Evolutionary conservation across 2,113 vertebrate genomes (phyloP).

Genomic region (Amazona vittata): DNA sequence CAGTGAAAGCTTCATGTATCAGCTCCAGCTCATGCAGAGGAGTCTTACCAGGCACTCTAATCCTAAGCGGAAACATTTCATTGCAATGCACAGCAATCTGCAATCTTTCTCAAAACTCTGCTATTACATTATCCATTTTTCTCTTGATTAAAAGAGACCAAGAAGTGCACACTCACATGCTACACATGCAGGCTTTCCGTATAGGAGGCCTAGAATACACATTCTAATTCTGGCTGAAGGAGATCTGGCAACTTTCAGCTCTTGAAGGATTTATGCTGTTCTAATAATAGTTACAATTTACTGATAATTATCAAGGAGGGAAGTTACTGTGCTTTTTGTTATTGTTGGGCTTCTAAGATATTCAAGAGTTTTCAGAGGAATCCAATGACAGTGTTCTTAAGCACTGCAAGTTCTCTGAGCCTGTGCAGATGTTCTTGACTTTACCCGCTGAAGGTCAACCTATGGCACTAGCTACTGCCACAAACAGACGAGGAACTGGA

Average conservation of each 20-base stretch:
- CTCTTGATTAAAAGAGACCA: conserved; percentile 39
- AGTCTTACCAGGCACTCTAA: conserved; percentile 15
- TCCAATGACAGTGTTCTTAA: not conserved
- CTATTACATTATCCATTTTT: conserved; percentile 44
- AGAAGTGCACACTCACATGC: not conserved
- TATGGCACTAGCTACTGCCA: not conserved
- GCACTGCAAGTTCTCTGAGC: not conserved
- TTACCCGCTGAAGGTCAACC: not conserved
- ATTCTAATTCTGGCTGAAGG: conserved; percentile 3
- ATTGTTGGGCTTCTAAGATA: not conserved
- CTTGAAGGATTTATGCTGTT: conserved; percentile 13
- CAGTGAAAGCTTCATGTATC: not conserved
- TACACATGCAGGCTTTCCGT: conserved; percentile 5
- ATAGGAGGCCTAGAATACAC: conserved; percentile 27
- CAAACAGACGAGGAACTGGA: not conserved
- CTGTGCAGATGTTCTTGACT: not conserved
- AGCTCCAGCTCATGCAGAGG: conserved; percentile 11
- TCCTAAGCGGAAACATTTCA: conserved; percentile 53
- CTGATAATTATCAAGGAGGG: conserved; percentile 31
- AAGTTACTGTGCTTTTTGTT: not conserved
- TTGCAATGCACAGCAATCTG: conserved; percentile 38
- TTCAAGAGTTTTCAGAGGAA: not conserved
- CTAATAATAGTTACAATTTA: conserved; percentile 31
- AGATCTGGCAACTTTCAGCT: conserved; percentile 9
- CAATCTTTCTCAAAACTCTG: conserved; percentile 32